phyloP scores from a whole-genome alignment of 1,140 invertebrate genomes.

The Aleiodes sp. region DNA sequence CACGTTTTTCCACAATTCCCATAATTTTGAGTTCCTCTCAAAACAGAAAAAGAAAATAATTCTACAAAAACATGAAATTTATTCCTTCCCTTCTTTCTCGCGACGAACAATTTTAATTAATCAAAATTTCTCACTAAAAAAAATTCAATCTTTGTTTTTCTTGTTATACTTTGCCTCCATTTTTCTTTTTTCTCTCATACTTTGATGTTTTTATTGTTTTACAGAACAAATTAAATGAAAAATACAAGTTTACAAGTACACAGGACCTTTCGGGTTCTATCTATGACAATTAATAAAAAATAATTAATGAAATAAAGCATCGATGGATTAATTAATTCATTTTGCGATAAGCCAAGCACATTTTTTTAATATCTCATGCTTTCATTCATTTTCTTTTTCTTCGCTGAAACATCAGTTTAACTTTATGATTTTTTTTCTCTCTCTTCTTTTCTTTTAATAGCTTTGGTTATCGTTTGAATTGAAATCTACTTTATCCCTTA shows the following conservation, averaged over 20 bases:
- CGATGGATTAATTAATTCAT: background rate
- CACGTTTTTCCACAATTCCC: too few relatives aligned
- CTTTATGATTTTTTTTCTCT: too few relatives aligned
- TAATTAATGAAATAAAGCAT: constrained; percentile 8
- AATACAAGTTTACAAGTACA: constrained; percentile 16
- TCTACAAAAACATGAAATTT: too few relatives aligned
- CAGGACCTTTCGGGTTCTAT: constrained; percentile 11
- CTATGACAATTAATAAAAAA: constrained; percentile 8
- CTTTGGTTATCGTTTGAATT: constrained; percentile 3
- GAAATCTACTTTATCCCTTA: constrained; percentile 1
- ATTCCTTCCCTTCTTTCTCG: too few relatives aligned
- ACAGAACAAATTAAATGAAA: constrained; percentile 16
- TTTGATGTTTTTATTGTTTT: constrained; percentile 14
- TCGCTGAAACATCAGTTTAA: background rate
- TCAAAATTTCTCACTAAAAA: too few relatives aligned
- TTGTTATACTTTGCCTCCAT: too few relatives aligned
- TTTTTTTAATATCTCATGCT: background rate
- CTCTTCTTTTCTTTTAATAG: too few relatives aligned
- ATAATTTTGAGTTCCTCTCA: too few relatives aligned
- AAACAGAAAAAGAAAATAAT: too few relatives aligned
- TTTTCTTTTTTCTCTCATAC: background rate
- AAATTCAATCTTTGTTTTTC: too few relatives aligned
- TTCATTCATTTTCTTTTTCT: background rate
- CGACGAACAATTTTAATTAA: too few relatives aligned
- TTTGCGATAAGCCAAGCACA: constrained; percentile 1